phyloP scores from a whole-genome alignment of 2,113 vertebrate species.

The Cynoglossus semilaevis region DNA sequence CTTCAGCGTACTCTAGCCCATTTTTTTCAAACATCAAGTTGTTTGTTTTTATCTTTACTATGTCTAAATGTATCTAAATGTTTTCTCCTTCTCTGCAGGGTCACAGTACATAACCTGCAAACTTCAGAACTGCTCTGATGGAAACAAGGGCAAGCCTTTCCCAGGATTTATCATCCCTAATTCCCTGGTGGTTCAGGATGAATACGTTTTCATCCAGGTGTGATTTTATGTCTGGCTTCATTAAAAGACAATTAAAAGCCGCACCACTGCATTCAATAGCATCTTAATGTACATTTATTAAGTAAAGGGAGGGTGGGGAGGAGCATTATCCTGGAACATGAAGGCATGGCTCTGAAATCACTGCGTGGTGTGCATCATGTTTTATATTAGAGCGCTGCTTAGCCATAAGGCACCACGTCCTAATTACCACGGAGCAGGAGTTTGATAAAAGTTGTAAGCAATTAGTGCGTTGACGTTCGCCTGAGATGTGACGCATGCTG shows the following conservation, averaged over 20 bases:
- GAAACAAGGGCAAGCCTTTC: slow-evolving; percentile 85
- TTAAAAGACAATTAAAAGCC: slow-evolving; percentile 71
- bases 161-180: slow-evolving; percentile 90
- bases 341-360: slow-evolving; percentile 43
- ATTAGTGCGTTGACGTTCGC: slow-evolving; percentile 23
- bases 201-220: slow-evolving; percentile 96
- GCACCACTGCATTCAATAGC: slow-evolving; percentile 43
- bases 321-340: slow-evolving; percentile 53
- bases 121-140: slow-evolving; percentile 92
- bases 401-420: slow-evolving; percentile 17
- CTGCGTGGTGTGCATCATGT: slow-evolving; percentile 12
- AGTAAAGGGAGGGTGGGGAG: slow-evolving; percentile 32
- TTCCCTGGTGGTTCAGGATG: slow-evolving; percentile 92
- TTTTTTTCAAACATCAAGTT: slow-evolving; percentile 35
- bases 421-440: slow-evolving; percentile 36
- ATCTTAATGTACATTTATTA: slow-evolving; percentile 65
- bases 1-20: no score
- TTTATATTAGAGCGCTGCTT: slow-evolving; percentile 28
- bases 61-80: slow-evolving; percentile 45
- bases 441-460: slow-evolving; percentile 29
- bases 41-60: slow-evolving; percentile 26
- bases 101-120: slow-evolving; percentile 90
- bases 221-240: slow-evolving; percentile 70
- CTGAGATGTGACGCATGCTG: slow-evolving; percentile 6
- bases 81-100: slow-evolving; percentile 76